These are phyloP conservation scores for Drosophila persimilis DNA, from an alignment of 1,140 invertebrate genomes.

Conservation along the genomic window DNA sequence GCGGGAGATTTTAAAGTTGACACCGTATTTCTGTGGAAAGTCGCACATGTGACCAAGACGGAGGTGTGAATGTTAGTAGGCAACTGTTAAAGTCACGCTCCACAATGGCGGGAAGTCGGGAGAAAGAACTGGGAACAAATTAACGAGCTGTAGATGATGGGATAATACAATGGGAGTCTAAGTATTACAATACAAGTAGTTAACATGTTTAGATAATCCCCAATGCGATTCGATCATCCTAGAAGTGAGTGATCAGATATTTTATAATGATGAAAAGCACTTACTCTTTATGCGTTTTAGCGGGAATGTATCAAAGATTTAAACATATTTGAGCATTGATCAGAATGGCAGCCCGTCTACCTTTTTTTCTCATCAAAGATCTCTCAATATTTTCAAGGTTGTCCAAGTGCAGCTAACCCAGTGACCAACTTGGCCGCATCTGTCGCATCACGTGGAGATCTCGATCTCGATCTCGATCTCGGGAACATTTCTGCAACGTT, in stretches of 20 bases:
- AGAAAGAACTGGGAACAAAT: constrained; percentile 33
- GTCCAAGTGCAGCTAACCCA: background rate
- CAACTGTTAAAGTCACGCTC: constrained; percentile 45
- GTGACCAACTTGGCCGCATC: background rate
- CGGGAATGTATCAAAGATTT: no score
- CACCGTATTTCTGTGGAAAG: constrained; percentile 48
- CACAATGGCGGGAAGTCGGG: background rate
- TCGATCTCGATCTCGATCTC: constrained; percentile 21
- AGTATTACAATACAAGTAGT: constrained; percentile 22
- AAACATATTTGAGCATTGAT: no score
- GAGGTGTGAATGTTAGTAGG: constrained; percentile 60
- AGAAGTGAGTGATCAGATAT: constrained; percentile 27
- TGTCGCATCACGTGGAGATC: background rate
- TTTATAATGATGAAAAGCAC: no score
- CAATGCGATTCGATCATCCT: constrained; percentile 14
- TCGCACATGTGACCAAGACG: constrained; percentile 62
- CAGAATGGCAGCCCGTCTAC: background rate
- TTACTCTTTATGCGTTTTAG: no score
- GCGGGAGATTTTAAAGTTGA: constrained; percentile 24
- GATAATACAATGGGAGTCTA: constrained; percentile 1
- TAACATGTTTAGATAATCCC: background rate
- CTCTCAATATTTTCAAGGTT: background rate
- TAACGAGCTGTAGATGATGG: constrained; percentile 19
- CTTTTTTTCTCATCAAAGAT: no score
- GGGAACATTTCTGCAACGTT: constrained; percentile 21